Evolutionary conservation across 1,140 invertebrate genomes (phyloP).

Genomic region (Ctenoplectra terminalis): DNA sequence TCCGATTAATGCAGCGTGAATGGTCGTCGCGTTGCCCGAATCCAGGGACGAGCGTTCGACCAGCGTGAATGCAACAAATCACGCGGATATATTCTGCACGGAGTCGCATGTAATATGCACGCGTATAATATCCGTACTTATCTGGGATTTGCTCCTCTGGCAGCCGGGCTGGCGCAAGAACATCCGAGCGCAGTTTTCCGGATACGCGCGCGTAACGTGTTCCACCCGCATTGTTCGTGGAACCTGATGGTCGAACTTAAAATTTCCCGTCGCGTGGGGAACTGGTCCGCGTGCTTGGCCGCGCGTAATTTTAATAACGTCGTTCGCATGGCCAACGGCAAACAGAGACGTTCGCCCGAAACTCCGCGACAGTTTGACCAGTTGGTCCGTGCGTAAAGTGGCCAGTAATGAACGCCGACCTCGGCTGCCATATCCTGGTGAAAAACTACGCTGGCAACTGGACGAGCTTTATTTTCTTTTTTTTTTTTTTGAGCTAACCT

Average conservation of each 20-base stretch:
- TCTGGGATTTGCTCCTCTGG: slow-evolving; percentile 3
- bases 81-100: slow-evolving; percentile 4
- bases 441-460: background rate
- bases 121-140: slow-evolving; percentile 27
- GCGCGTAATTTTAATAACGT: slow-evolving; percentile 38
- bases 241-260: slow-evolving; percentile 13
- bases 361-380: background rate
- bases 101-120: slow-evolving; percentile 8
- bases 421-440: no score
- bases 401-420: background rate
- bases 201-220: slow-evolving; percentile 20
- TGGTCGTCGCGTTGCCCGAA: background rate
- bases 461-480: no score
- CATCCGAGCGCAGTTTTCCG: background rate
- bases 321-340: background rate
- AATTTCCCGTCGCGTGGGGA: slow-evolving; percentile 14
- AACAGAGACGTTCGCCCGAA: slow-evolving; percentile 1
- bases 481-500: background rate
- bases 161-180: background rate
- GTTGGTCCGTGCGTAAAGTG: background rate
- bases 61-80: slow-evolving; percentile 9
- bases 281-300: slow-evolving; percentile 2
- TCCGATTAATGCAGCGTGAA: slow-evolving; percentile 8
- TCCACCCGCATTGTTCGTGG: slow-evolving; percentile 21
- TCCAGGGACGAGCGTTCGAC: background rate